Conservation (phyloP, 2,888 invertebrate genomes). For the Leucophenga maculata region DNA sequence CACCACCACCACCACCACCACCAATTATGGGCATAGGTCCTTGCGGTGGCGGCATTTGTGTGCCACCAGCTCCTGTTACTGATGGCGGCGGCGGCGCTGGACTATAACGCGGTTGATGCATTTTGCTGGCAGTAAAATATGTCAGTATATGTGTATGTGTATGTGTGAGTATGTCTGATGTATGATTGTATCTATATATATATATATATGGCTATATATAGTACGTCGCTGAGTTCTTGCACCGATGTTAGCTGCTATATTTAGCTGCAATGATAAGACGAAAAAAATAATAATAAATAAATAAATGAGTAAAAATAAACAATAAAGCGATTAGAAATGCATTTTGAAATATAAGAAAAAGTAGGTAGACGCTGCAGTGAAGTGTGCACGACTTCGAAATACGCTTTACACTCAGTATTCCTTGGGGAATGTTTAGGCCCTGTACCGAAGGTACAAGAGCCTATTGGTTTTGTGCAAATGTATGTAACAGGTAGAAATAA, state of each 20-base stretch:
- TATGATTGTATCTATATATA: neutral
- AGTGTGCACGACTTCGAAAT: no score
- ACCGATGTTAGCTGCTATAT: neutral
- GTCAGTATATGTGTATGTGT: neutral
- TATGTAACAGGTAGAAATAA: no score
- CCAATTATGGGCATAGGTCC: no score
- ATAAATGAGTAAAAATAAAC: neutral
- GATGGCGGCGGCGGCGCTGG: conserved; percentile 58
- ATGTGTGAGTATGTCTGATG: neutral
- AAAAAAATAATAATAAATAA: neutral
- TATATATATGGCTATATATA: no score
- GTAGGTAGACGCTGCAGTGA: no score
- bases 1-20: no score
- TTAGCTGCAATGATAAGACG: neutral
- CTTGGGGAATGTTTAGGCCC: no score
- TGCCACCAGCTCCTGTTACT: conserved; percentile 48
- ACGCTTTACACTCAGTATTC: no score
- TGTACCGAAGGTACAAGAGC: no score
- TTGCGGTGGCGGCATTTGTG: conserved; percentile 51
- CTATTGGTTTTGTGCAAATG: no score
- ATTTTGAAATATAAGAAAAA: no score
- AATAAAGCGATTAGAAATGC: neutral
- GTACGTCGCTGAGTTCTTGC: no score
- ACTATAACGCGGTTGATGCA: conserved; percentile 68
- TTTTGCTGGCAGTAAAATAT: conserved; percentile 31